These are phyloP conservation scores for Dolichallabes microphthalmus DNA, from an alignment of 2,113 vertebrate genomes.

Conservation along the genomic window DNA sequence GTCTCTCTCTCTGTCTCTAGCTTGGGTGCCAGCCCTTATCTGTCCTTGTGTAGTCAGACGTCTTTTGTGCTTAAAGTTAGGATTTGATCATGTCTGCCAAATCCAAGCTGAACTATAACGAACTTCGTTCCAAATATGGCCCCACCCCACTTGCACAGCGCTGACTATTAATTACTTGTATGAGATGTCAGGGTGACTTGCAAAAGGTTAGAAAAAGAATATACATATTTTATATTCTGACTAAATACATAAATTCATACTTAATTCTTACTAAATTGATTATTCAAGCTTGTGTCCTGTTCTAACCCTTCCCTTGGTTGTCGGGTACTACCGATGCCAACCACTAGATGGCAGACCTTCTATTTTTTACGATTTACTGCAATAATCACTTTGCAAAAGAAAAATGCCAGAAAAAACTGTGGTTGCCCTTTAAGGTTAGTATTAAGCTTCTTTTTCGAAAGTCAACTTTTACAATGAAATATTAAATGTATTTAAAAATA, in stretches of 20 bases:
- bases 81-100: background rate
- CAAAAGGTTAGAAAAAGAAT: background rate
- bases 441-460: background rate
- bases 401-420: background rate
- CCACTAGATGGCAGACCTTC: constrained; percentile 16
- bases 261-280: background rate
- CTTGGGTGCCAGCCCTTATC: background rate
- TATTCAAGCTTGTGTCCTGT: background rate
- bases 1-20: background rate
- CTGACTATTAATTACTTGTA: background rate
- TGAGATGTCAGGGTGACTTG: background rate
- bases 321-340: background rate
- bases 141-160: background rate
- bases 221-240: background rate
- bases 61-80: background rate
- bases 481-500: too few species aligned
- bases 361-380: background rate
- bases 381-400: background rate
- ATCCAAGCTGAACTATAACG: background rate
- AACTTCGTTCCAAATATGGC: background rate
- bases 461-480: background rate
- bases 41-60: background rate
- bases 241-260: background rate
- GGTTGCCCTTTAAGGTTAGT: background rate
- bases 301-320: background rate